Base-by-base conservation (phyloP, 2,888 invertebrate genomes). In the Bhutanitis thaidina region DNA sequence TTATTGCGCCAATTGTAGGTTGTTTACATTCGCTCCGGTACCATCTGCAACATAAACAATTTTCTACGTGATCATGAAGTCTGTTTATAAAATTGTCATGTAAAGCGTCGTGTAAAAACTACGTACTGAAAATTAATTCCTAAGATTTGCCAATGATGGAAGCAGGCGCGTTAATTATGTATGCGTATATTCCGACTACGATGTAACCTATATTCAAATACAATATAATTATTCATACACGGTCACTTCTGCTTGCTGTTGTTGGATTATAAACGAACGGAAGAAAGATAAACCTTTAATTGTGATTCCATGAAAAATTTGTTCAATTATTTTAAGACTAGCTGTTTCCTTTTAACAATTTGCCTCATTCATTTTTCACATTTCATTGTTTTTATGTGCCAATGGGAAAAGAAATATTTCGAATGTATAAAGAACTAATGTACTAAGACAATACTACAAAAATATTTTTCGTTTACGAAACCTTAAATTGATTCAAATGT, bases 1-100 rank as follows among this genome's bases (percentile, higher is more conserved):
- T 84, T 85, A 79, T 83, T 80, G 86, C 69, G 70, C 87, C 61
- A 78, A 69, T 80, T 87, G 71, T 71, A 79, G 84, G 82, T 86
- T 84, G 76, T 84, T 85, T 79, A 79, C 83, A 74, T 65, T 32
- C 59, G 58, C 45, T 30, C 58, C 49, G 56, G 5, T 53, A 8
- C n/a, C 36, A 25, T 44, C 20, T 32, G 30, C 53, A 40, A 56
- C 25, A 32, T 32, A 32, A 32, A 32, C 32, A 12, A 8, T 27
- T 27, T 27, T 12, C 12, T 7, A 3, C 4, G 32, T 12, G 12
- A 9, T 12, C 12, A 30, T 12, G 5, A 4, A 9, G 10, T 32
- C 3, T 20, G 3, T 32, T 13, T 12, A 32, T 3, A 32, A 12
- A 32, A 13, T 13, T 20, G 20, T 20, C 10, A n/a, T n/a, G n/a